A percentile compares a stretch with the other conserved stretches of the same genome.
phyloP scores from a whole-genome alignment of 2,888 invertebrate species.

The Ariolimax columbianus region DNA sequence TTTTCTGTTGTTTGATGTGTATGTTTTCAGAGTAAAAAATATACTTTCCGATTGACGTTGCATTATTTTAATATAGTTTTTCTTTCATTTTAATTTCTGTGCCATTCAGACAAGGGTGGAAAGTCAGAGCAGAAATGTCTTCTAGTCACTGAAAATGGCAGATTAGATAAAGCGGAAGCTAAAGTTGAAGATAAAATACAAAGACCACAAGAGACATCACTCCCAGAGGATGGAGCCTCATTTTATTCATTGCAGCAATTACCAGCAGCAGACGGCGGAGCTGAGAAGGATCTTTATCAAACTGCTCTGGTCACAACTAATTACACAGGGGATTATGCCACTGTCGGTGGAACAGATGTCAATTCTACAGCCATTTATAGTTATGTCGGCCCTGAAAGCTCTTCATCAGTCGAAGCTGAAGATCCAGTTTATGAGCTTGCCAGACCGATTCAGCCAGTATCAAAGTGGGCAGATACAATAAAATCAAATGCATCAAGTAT shows the following conservation, averaged over 20 bases:
- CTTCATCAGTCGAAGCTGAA: not conserved
- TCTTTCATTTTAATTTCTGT: not conserved
- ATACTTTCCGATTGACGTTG: not conserved
- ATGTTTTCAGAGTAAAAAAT: not conserved
- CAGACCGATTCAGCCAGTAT: not conserved
- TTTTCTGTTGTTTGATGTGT: too few species aligned
- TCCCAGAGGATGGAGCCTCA: not conserved
- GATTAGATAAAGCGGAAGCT: not conserved
- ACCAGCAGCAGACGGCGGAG: not conserved
- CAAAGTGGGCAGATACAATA: not conserved
- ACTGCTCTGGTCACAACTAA: not conserved
- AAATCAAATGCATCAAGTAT: conserved; percentile 22
- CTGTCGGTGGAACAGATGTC: not conserved
- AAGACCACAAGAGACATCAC: not conserved
- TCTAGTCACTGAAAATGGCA: not conserved
- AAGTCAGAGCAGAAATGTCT: not conserved
- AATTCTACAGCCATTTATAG: too few species aligned
- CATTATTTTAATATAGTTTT: not conserved
- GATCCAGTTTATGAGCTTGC: conserved; percentile 26
- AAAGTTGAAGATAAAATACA: not conserved
- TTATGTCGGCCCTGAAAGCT: not conserved
- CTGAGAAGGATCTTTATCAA: not conserved
- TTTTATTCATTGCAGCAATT: too few species aligned
- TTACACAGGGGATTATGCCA: not conserved
- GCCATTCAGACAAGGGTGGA: not conserved